Evolutionary conservation across 2,113 vertebrate species (phyloP).

Genomic region (Steatornis caripensis): DNA sequence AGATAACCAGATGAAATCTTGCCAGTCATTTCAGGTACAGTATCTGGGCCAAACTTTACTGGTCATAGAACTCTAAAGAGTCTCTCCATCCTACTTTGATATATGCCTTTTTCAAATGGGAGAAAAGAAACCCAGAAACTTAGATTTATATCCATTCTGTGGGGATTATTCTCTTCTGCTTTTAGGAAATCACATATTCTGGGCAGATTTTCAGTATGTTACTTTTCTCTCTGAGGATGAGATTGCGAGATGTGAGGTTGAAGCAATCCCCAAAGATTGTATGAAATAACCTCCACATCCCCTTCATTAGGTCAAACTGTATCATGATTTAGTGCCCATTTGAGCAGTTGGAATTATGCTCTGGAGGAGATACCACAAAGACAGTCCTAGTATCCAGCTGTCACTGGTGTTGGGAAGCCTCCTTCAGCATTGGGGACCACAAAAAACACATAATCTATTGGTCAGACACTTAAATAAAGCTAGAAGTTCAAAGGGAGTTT

Average conservation of each 20-base stretch:
- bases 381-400: not conserved
- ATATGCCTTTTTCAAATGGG: not conserved
- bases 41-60: not conserved
- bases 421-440: accelerated
- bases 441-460: not conserved
- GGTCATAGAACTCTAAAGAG: not conserved
- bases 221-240: not conserved
- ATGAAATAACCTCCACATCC: not conserved
- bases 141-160: not conserved
- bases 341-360: not conserved
- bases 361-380: not conserved
- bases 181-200: not conserved
- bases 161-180: not conserved
- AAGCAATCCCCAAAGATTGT: not conserved
- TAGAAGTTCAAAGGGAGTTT: not conserved
- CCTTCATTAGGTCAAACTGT: not conserved
- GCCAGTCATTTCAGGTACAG: conserved; percentile 87
- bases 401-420: not conserved
- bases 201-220: not conserved
- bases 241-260: not conserved
- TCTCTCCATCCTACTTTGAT: not conserved
- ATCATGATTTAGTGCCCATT: not conserved
- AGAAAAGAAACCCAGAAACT: not conserved
- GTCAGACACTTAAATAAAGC: not conserved
- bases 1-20: conserved; percentile 88